A percentile compares a stretch with the other conserved stretches of the same genome.
Evolutionary conservation across 2,888 invertebrate species (phyloP).

Genomic region (Tenthredo mesomela): DNA sequence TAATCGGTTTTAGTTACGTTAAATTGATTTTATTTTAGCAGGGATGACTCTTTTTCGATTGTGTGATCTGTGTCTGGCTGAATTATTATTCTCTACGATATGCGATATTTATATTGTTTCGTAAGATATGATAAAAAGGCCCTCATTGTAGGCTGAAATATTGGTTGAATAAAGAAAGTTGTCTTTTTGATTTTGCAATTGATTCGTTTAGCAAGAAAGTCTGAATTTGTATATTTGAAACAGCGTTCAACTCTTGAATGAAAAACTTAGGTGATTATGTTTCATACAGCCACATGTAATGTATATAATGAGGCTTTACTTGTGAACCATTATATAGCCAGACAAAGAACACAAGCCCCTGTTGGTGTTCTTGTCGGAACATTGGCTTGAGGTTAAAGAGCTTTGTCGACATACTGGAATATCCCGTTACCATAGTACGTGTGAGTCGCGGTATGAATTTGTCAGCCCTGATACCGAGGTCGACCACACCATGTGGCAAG

Average conservation of each 20-base stretch:
- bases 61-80: too few species aligned
- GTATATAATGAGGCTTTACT: slow-evolving; percentile 11
- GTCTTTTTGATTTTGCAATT: not conserved
- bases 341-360: slow-evolving; percentile 35
- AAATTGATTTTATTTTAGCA: not conserved
- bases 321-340: slow-evolving; percentile 1
- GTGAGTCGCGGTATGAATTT: slow-evolving; percentile 39
- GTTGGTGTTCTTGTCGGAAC: slow-evolving; percentile 37
- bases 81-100: not conserved
- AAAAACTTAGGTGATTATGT: not conserved
- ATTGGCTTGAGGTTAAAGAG: slow-evolving; percentile 26
- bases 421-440: slow-evolving; percentile 32
- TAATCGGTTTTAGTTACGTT: not conserved
- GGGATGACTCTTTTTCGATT: not conserved
- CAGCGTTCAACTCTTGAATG: not conserved
- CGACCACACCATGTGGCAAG: slow-evolving; percentile 2
- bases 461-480: not conserved
- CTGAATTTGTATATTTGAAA: not conserved
- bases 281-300: not conserved
- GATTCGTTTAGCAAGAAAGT: not conserved
- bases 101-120: not conserved
- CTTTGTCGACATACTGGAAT: slow-evolving; percentile 37
- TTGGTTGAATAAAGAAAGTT: not conserved
- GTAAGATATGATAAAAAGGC: not conserved
- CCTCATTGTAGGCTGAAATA: not conserved